phyloP scores from a whole-genome alignment of 2,888 invertebrate species.

The Lasioglossum oenotherae region DNA sequence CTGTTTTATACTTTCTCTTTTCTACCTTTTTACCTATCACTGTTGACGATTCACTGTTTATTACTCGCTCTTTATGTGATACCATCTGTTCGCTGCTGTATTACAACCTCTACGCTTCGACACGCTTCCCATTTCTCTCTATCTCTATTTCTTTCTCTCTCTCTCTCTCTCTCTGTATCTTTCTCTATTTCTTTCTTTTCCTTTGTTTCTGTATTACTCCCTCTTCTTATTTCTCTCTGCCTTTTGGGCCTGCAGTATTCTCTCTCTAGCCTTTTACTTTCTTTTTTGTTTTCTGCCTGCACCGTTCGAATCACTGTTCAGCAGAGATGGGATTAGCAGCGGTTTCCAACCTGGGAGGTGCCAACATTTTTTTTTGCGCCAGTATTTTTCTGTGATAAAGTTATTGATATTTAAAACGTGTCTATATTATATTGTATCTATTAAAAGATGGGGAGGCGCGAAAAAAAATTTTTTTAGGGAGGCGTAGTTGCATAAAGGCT shows the following conservation, averaged over 20 bases:
- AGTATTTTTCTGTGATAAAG: no score
- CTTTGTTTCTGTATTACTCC: background rate
- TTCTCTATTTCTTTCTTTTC: background rate
- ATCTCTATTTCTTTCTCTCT: background rate
- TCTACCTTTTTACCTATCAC: constrained; percentile 71
- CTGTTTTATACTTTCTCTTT: background rate
- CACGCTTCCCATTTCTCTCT: constrained; percentile 72
- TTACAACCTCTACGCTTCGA: constrained; percentile 71
- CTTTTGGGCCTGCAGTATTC: constrained; percentile 8
- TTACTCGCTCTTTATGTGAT: constrained; percentile 52
- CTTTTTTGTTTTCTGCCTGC: background rate
- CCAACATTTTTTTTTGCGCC: no score
- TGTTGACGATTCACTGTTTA: constrained; percentile 17
- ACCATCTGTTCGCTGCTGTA: constrained; percentile 75
- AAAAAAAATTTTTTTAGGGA: no score
- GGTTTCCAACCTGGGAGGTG: no score
- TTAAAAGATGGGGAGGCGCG: no score
- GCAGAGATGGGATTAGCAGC: background rate
- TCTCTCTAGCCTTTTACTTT: constrained; percentile 1
- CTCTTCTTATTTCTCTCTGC: background rate
- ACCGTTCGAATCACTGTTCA: background rate
- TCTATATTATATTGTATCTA: no score
- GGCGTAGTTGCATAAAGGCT: no score
- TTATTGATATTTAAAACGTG: no score
- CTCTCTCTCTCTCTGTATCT: background rate